Conservation (phyloP, 1,140 invertebrate genomes). For the Drosophila guanche region DNA sequence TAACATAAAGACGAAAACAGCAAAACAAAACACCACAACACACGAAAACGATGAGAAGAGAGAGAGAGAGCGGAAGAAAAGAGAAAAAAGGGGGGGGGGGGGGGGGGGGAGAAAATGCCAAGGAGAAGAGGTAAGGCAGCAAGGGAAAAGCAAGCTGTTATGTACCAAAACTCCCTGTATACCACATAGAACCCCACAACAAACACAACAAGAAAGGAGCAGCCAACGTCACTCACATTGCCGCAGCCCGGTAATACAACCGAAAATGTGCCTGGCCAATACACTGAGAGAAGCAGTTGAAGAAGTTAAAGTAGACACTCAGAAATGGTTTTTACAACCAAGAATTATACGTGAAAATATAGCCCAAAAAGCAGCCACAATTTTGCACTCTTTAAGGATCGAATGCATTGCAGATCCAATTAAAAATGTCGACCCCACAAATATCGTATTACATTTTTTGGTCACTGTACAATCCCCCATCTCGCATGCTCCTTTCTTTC, state of each 20-base stretch:
- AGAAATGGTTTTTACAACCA: too few species aligned
- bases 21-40: too few species aligned
- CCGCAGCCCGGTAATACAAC: slow-evolving; percentile 21
- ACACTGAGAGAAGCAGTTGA: slow-evolving; percentile 6
- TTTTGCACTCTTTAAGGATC: too few species aligned
- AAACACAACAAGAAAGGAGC: slow-evolving; percentile 28
- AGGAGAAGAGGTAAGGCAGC: not conserved
- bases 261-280: slow-evolving; percentile 21
- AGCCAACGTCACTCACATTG: slow-evolving; percentile 75
- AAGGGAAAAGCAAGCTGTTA: slow-evolving; percentile 36
- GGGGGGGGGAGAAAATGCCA: not conserved
- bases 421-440: slow-evolving; percentile 27
- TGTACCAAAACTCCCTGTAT: slow-evolving; percentile 24
- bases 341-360: too few species aligned
- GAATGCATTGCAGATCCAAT: not conserved
- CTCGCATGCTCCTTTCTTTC: slow-evolving; percentile 3
- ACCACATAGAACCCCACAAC: slow-evolving; percentile 40
- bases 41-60: too few species aligned
- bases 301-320: too few species aligned
- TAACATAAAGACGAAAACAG: too few species aligned
- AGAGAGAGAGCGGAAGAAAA: too few species aligned
- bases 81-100: too few species aligned
- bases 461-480: slow-evolving; percentile 32
- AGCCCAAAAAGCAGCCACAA: too few species aligned
- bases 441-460: slow-evolving; percentile 44